Base-by-base conservation (phyloP, 2,888 invertebrate genomes). In the Digitonthophagus gazella region DNA sequence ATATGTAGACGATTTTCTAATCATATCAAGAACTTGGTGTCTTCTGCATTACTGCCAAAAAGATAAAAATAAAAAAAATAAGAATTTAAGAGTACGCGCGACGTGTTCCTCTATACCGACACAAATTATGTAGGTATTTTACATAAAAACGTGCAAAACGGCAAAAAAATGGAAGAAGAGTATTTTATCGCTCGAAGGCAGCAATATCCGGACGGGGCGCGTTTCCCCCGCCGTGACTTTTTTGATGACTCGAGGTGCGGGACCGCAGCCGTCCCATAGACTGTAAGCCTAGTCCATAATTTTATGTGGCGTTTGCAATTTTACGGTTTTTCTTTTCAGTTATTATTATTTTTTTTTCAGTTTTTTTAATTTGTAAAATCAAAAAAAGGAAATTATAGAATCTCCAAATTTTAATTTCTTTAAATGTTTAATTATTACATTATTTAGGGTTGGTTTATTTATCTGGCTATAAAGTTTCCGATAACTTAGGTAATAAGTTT, bases 1-100 rank as follows among this genome's bases (percentile, higher is more conserved):
- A 70, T 70, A 70, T 63, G 28, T 61, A 19, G 61, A 64, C 67
- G 44, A 54, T 63, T 61, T 69, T 71, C 55, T 67, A 70, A 74
- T 75, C 75, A 75, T 75, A 77, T 77, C 76, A 77, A 74, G 75
- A 76, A 75, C 74, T 74, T 75, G 75, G 77, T 77, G 77, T 77
- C 77, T 77, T 77, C 76, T 75, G 69, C 71, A 72, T 73, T 73
- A 76, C 76, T 76, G 76, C 76, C 75, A 76, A 76, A n/a, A n/a
- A n/a, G n/a, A n/a, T n/a, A n/a, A n/a, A n/a, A n/a, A n/a, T n/a
- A n/a, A n/a, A n/a, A n/a, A n/a, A n/a, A n/a, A 70, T 74, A 75
- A 74, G 63, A 71, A 57, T 67, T 69, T 44, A 44, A 44, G 28
- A 44, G 67, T 65, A 71, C 72, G 72, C 72, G 73, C 73, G 74